phyloP scores from a whole-genome alignment of 2,888 invertebrate genomes.

The Trichogramma dendrolimi region DNA sequence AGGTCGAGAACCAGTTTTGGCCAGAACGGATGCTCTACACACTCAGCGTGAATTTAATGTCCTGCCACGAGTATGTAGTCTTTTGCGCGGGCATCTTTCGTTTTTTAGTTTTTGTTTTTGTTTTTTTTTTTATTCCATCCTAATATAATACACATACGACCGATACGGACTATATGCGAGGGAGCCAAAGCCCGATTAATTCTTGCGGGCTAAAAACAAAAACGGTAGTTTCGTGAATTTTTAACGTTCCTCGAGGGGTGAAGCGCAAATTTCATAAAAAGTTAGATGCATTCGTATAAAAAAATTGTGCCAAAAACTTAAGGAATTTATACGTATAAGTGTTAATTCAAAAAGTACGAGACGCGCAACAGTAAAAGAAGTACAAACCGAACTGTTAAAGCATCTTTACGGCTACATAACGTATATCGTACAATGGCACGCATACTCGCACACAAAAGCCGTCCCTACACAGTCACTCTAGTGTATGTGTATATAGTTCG shows the following conservation, averaged over 20 bases:
- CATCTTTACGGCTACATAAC: too few relatives aligned
- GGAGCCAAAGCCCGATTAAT: background rate
- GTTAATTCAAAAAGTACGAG: too few relatives aligned
- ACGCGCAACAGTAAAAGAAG: too few relatives aligned
- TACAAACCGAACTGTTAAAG: too few relatives aligned
- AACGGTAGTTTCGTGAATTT: conserved; percentile 18
- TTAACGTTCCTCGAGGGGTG: background rate
- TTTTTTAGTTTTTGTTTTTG: conserved; percentile 6
- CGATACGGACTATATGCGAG: background rate
- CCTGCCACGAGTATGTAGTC: background rate
- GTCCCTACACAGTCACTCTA: too few relatives aligned
- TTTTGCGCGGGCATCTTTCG: conserved; percentile 7
- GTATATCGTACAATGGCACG: too few relatives aligned
- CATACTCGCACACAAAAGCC: too few relatives aligned
- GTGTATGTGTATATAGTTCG: too few relatives aligned
- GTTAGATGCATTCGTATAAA: too few relatives aligned
- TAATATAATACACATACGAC: background rate
- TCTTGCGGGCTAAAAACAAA: conserved; percentile 16
- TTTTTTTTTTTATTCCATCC: background rate
- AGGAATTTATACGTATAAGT: too few relatives aligned
- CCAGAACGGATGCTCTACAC: conserved; percentile 21
- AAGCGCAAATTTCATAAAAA: too few relatives aligned
- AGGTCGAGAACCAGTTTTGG: conserved; percentile 40
- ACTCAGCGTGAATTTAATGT: conserved; percentile 20
- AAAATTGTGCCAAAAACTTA: too few relatives aligned